Percentiles rank a stretch among this genome's conserved stretches.
phyloP scores from a whole-genome alignment of 2,888 invertebrate species.

The Tipula vernalis region DNA sequence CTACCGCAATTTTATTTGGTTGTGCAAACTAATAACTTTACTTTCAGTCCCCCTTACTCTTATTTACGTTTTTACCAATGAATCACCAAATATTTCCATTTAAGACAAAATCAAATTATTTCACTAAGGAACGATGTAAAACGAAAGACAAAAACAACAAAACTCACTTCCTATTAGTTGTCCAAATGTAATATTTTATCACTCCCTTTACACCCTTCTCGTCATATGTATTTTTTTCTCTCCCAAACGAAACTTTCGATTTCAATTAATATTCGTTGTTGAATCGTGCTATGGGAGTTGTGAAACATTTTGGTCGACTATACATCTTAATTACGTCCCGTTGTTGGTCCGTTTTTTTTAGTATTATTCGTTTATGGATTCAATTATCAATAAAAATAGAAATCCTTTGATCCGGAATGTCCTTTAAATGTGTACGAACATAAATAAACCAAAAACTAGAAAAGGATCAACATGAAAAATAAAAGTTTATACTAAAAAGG shows the following conservation, averaged over 20 bases:
- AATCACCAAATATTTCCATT: neutral
- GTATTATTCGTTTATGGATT: neutral
- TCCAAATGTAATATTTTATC: neutral
- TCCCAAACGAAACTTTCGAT: neutral
- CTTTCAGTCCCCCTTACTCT: neutral
- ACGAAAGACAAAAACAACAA: neutral
- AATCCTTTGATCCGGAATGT: neutral
- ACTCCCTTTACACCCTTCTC: neutral
- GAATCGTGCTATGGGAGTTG: neutral
- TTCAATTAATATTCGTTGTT: neutral
- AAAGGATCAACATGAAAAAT: neutral
- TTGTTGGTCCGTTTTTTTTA: neutral
- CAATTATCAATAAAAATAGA: neutral
- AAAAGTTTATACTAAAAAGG: neutral
- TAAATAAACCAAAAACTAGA: neutral
- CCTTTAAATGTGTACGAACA: neutral
- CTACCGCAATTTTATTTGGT: neutral
- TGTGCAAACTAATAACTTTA: neutral
- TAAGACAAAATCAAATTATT: neutral
- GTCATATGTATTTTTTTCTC: neutral
- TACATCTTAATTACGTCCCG: neutral
- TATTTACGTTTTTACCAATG: neutral
- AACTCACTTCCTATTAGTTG: neutral
- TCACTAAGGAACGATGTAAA: neutral
- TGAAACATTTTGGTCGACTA: neutral